Base-by-base conservation (phyloP, 2,888 invertebrate genomes). In the Tholera decimalis region DNA sequence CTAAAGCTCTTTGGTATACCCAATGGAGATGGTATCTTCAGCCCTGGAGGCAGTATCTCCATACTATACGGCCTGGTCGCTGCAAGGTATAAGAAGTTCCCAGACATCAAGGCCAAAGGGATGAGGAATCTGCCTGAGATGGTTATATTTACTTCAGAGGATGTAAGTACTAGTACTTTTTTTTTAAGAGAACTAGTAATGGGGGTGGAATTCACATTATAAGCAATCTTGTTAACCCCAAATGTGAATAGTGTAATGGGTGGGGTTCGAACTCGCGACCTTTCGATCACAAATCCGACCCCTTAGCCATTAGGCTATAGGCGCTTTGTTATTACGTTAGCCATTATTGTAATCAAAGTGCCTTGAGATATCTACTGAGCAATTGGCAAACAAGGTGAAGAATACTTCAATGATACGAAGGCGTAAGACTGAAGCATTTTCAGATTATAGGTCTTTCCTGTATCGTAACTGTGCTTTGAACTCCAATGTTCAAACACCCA, bases 41-140 rank as follows among this genome's bases (percentile, higher is more conserved):
- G 97, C 46, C 98, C 98, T 5, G 98, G 98, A 22, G 98, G 98
- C 2, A 98, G 98, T 51, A 93, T 97, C 44, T 97, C 98, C 3
- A 97, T 98, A 89, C 96, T 98, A 95, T 98, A 98, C 84, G 98
- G 96, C 0, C 94, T 98, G 82, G 97, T 97, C 0, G 91, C 98
- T 9, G 98, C 98, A 0, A 95, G 98, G 64, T 97, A 96, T 83
- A 96, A 96, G 67, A 92, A 93, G 30, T 96, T 96, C 64, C 98
- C 98, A 0, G 94, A 97, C 5, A 95, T 97, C 1, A 98, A 98
- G 86, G 91, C 92, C 0, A 96, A 96, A 68, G 98, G 98, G 2
- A 90, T 97, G 84, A 95, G 93, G 63, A 93, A 92, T 13, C 83
- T 96, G 20, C 97, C 97, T 3, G 96, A 97, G 1, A 87, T 98